phyloP scores from a whole-genome alignment of 2,797 vertebrate genomes.

The Peromyscus nudipes region DNA sequence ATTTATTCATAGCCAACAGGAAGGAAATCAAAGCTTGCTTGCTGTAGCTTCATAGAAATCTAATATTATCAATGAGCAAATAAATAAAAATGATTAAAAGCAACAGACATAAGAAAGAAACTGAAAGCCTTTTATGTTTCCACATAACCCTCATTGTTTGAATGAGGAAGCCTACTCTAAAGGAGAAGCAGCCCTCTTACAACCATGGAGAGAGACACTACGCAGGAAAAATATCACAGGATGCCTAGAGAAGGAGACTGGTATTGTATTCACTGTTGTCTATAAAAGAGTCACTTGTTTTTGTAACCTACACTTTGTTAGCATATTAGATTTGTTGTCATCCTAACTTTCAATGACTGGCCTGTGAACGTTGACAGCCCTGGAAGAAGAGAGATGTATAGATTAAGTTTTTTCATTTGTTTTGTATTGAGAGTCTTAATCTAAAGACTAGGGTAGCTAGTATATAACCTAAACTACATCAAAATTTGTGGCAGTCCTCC shows the following conservation, averaged over 20 bases:
- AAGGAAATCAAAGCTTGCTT: background rate
- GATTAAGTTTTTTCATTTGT: background rate
- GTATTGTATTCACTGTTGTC: background rate
- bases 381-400: background rate
- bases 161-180: background rate
- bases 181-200: background rate
- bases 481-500: background rate
- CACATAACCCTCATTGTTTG: background rate
- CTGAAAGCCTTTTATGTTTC: background rate
- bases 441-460: background rate
- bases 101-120: background rate
- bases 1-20: background rate
- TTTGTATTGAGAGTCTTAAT: background rate
- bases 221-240: background rate
- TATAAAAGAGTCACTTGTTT: background rate
- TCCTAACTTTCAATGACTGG: background rate
- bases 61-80: background rate
- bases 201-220: rapidly evolving
- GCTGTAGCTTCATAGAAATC: background rate
- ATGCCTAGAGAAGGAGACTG: background rate
- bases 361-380: background rate
- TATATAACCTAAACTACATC: background rate
- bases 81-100: background rate
- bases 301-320: background rate
- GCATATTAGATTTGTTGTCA: background rate